Evolutionary conservation across 2,888 invertebrate genomes (phyloP).

Genomic region (Caenorhabditis angaria): DNA sequence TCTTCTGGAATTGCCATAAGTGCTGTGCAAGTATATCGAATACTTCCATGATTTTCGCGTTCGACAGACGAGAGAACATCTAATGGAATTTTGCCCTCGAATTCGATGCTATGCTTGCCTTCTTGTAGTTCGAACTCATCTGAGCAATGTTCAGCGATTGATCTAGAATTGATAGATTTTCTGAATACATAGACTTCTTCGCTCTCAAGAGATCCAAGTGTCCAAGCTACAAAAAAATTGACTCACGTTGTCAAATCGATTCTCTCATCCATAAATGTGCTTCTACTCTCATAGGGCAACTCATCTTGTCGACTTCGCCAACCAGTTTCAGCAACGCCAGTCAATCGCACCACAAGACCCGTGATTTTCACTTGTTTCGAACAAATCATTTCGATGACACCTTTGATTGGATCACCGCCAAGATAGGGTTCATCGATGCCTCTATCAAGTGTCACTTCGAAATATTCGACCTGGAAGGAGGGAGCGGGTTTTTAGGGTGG

Average conservation of each 20-base stretch:
- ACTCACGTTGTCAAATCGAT: conserved; percentile 65
- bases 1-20: conserved; percentile 68
- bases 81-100: conserved; percentile 60
- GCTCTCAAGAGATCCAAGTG: no score
- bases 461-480: conserved; percentile 62
- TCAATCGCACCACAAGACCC: conserved; percentile 60
- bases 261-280: conserved; percentile 64
- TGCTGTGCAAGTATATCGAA: conserved; percentile 68
- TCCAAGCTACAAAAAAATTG: background rate
- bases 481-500: background rate
- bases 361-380: conserved; percentile 57
- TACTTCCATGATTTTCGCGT: conserved; percentile 60
- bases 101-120: conserved; percentile 63
- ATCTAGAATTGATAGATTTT: no score
- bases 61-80: conserved; percentile 64
- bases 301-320: conserved; percentile 65
- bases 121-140: conserved; percentile 62
- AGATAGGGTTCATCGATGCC: conserved; percentile 58
- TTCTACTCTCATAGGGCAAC: conserved; percentile 63
- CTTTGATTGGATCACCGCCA: conserved; percentile 60
- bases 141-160: conserved; percentile 63
- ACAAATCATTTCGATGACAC: conserved; percentile 61
- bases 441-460: conserved; percentile 64
- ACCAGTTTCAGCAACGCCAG: conserved; percentile 46
- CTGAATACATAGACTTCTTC: no score